Base-by-base conservation (phyloP, 2,113 vertebrate genomes). In the Aythya baeri region DNA sequence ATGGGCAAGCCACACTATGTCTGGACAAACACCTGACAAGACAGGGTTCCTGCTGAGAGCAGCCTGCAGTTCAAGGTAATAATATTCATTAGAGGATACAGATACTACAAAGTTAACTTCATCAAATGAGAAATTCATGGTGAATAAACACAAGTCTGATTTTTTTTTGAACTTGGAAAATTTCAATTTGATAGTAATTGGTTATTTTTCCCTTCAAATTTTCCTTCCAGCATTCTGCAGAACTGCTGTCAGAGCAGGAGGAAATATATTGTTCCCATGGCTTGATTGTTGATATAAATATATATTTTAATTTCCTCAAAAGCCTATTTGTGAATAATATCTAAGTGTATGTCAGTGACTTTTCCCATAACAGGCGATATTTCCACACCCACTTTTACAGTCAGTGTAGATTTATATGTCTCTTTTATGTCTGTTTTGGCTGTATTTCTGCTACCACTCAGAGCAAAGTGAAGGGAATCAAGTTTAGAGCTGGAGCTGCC, bases 311-410 rank as follows among this genome's bases (percentile, higher is more conserved):
- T 49, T 49, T 38, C 61, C 44, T 52, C 31, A 82, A 58, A 85
- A 85, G 57, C 65, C 70, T 88, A 13, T 91, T 94, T 93, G 84
- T 85, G 41, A 62, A 68, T 58, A 82, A 75, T 75, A 58, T 46
- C 65, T 29, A 59, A 84, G 41, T 71, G 78, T 75, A 76, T 92
- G 63, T 75, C 76, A 86, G 68, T 36, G 86, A 29, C 11, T 82
- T 86, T 91, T 81, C 61, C 70, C 70, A 74, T 87, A 78, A 78
- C 94, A 92, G 73, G 76, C 50, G 81, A 36, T n/a, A 82, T 89
- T 83, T 72, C 55, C 55, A 68, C 17, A 58, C 50, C n/a, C 13
- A 50, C 63, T 83, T 90, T 86, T 90, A n/a, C 85, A 89, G 49
- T 71, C 34, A 49, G 44, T 67, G 59, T 49, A 87, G 78, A 87